phyloP scores from a whole-genome alignment of 2,888 invertebrate genomes.

The Drosophila ezoana region DNA sequence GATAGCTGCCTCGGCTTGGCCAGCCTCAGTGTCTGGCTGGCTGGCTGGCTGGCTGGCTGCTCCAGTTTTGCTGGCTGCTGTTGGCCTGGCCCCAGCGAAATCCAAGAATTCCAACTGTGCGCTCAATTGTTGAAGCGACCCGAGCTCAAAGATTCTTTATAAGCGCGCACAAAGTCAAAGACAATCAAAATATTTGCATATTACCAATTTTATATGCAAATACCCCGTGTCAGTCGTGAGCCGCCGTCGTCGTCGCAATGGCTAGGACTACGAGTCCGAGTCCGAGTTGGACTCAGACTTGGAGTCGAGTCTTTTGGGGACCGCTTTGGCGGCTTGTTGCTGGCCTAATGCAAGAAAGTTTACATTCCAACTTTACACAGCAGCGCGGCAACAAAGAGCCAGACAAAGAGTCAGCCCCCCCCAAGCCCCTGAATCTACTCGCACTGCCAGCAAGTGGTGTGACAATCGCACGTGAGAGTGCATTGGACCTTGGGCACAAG shows the following conservation, averaged over 20 bases:
- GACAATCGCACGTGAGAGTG: constrained; percentile 78
- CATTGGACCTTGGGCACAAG: constrained; percentile 58
- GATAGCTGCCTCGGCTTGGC: constrained; percentile 22
- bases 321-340: constrained; percentile 72
- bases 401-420: constrained; percentile 57
- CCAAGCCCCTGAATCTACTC: constrained; percentile 28
- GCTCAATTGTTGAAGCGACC: constrained; percentile 68
- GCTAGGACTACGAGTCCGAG: constrained; percentile 52
- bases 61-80: constrained; percentile 68
- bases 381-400: constrained; percentile 53
- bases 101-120: constrained; percentile 77
- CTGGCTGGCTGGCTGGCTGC: constrained; percentile 70
- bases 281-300: constrained; percentile 24
- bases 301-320: constrained; percentile 52
- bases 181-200: constrained; percentile 85
- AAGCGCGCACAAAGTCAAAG: constrained; percentile 82
- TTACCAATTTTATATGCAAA: constrained; percentile 83
- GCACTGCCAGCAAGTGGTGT: constrained; percentile 65
- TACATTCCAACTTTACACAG: constrained; percentile 70
- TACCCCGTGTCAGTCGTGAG: constrained; percentile 77
- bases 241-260: constrained; percentile 56
- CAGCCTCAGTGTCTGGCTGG: constrained; percentile 39
- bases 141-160: constrained; percentile 72
- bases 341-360: constrained; percentile 49
- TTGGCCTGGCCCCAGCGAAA: constrained; percentile 45